These are phyloP conservation scores for Nasalis larvatus DNA, from an alignment of 2,113 vertebrate genomes.

Conservation along the genomic window DNA sequence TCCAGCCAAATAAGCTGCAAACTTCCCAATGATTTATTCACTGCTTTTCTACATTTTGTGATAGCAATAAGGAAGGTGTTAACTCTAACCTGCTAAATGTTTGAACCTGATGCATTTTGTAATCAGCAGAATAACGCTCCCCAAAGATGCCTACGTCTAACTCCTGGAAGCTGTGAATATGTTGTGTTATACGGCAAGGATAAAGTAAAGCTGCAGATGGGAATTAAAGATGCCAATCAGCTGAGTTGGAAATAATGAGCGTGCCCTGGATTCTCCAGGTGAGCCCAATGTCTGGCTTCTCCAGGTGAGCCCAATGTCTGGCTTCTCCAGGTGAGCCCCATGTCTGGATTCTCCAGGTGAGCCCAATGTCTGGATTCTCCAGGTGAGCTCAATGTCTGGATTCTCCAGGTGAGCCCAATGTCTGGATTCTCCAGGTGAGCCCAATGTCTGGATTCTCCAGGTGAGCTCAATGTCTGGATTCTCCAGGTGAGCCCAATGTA, in stretches of 20 bases:
- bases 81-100: neutral
- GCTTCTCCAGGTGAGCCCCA: too few species aligned
- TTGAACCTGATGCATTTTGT: neutral
- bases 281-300: neutral
- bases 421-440: too few species aligned
- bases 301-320: too few species aligned
- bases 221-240: neutral
- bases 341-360: neutral
- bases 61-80: conserved; percentile 42
- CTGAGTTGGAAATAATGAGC: neutral
- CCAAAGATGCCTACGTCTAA: neutral
- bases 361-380: too few species aligned
- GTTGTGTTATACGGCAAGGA: neutral
- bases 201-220: neutral
- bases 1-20: neutral
- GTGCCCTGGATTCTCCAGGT: neutral
- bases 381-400: neutral
- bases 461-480: neutral
- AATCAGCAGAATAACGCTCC: neutral
- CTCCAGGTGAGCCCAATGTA: neutral
- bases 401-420: too few species aligned
- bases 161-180: neutral
- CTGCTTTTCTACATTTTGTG: conserved; percentile 44
- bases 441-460: neutral
- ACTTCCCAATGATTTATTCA: neutral